Evolutionary conservation across 1,140 invertebrate species (phyloP), one percentile per base, ranked within the genome.

Genomic region (Bombus pascuorum): DNA sequence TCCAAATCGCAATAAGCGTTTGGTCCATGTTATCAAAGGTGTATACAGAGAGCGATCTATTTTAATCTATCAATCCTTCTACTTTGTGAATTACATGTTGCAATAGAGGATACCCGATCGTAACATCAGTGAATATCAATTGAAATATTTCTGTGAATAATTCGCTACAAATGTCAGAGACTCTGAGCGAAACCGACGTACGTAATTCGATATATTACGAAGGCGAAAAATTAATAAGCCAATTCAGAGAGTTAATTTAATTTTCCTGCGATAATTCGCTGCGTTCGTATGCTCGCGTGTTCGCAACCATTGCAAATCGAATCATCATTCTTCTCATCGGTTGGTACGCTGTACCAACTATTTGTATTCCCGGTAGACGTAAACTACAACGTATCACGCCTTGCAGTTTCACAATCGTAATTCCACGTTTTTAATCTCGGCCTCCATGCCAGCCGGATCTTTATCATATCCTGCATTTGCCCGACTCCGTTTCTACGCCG

Each of bases 381-480:
- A 39, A 66, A 42, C 57, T 25, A 37, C 32, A 59, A 37, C 74
- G 57, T 42, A 37, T 42, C 59, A 59, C 39, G 39, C 59, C 34
- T 42, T 5, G 42, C 37, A 18, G 59, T 42, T 42, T 78, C 37
- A 15, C 57, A 65, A 65, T 65, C 57, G 37, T 78, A 65, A 42
- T 32, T 42, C 37, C 53, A 44, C 59, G n/a, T 32, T 32, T 47
- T 81, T 81, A 81, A 81, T 71, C 66, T 71, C 66, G 28, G 25
- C 79, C 10, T 22, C 66, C 79, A 57, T 42, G 47, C 47, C 18
- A 37, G 9, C 37, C 32, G 44, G 66, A 57, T 39, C 66, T 81
- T 81, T 71, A 81, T 81, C 68, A 81, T 81, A 71, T n/a, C 9
- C 34, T 66, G 34, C 10, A 37, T 37, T 71, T 39, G 37, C 78